phyloP scores from a whole-genome alignment of 2,888 invertebrate species.

The Trichogramma dendrolimi region DNA sequence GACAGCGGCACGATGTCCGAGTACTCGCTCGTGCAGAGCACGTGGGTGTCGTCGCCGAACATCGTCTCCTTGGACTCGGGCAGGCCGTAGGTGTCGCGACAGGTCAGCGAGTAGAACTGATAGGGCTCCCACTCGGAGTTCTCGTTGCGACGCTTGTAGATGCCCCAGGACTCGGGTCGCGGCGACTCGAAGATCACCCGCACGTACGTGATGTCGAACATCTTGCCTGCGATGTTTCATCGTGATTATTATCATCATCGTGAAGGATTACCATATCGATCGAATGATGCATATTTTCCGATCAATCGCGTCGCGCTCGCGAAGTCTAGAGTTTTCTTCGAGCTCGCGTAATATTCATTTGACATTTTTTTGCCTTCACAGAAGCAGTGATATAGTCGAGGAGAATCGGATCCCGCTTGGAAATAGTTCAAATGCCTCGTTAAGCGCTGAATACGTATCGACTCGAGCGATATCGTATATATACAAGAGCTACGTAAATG shows the following conservation, averaged over 20 bases:
- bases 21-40: slow-evolving; percentile 97
- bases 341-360: not conserved
- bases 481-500: not conserved
- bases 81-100: slow-evolving; percentile 84
- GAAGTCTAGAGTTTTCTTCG: not conserved
- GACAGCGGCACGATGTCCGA: slow-evolving; percentile 94
- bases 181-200: slow-evolving; percentile 91
- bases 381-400: not conserved
- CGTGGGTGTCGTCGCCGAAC: slow-evolving; percentile 78
- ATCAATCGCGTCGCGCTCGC: too few relatives aligned
- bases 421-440: too few relatives aligned
- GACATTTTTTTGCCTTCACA: not conserved
- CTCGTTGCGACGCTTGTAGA: slow-evolving; percentile 80
- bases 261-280: not conserved
- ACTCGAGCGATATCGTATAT: too few relatives aligned
- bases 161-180: slow-evolving; percentile 93
- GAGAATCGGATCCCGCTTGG: not conserved
- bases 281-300: too few relatives aligned
- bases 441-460: too few relatives aligned
- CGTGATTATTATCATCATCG: not conserved
- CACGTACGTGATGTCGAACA: slow-evolving; percentile 96
- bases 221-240: slow-evolving; percentile 70
- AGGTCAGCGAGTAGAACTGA: slow-evolving; percentile 89
- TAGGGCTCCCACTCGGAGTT: slow-evolving; percentile 83
- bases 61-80: slow-evolving; percentile 70